Evolutionary conservation across 2,113 vertebrate genomes (phyloP).

Genomic region (Podarcis muralis): DNA sequence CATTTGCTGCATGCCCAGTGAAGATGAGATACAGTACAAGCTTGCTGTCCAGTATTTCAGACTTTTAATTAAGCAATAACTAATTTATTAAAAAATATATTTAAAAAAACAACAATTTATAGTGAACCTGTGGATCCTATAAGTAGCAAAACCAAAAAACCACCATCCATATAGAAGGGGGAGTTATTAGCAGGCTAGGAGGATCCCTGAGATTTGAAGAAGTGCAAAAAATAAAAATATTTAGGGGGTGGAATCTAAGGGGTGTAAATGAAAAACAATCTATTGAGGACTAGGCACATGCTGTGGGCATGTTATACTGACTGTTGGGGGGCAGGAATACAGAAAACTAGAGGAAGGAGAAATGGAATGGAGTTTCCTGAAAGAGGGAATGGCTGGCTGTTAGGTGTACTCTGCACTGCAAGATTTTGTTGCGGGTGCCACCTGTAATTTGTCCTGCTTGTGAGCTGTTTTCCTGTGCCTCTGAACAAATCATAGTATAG

Average conservation of each 20-base stretch:
- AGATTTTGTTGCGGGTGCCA: not conserved
- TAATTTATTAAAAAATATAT: too few relatives aligned
- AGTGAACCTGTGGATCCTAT: not conserved
- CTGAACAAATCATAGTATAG: not conserved
- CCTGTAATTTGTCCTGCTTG: not conserved
- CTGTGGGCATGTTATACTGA: not conserved
- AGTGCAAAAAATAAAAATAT: not conserved
- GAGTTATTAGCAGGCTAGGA: not conserved
- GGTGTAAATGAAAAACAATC: not conserved
- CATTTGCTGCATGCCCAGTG: not conserved
- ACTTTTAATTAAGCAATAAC: too few relatives aligned
- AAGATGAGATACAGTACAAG: not conserved
- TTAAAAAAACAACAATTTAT: too few relatives aligned
- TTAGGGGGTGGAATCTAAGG: not conserved
- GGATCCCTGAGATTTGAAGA: not conserved
- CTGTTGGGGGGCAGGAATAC: not conserved
- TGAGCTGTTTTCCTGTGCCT: not conserved
- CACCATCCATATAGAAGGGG: not conserved
- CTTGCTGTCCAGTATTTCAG: too few relatives aligned
- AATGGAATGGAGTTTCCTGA: not conserved
- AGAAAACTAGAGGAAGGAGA: not conserved
- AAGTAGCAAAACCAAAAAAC: not conserved
- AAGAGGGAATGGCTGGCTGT: not conserved
- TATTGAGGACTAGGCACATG: not conserved
- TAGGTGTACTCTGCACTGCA: not conserved